Conservation (phyloP, 2,113 vertebrate species). For the Empidonax alnorum region DNA sequence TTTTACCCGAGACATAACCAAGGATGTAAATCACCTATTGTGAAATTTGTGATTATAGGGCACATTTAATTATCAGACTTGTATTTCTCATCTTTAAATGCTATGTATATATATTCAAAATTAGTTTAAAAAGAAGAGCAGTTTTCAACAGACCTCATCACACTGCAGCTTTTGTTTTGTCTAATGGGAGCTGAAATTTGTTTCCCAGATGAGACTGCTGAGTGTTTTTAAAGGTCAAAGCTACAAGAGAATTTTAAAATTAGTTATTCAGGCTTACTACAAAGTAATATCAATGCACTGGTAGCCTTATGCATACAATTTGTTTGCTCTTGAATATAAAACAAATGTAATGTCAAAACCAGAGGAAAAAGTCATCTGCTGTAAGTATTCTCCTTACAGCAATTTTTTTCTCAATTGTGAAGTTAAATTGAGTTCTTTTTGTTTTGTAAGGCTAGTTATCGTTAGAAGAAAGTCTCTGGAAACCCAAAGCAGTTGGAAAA, state of each 20-base stretch:
- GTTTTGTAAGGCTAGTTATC: neutral
- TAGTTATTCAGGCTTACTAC: neutral
- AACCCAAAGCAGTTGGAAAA: neutral
- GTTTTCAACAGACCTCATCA: neutral
- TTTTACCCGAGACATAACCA: neutral
- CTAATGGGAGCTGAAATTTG: neutral
- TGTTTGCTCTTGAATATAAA: neutral
- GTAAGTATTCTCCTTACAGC: neutral
- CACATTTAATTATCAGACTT: neutral
- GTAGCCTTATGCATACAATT: neutral
- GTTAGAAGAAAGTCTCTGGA: neutral
- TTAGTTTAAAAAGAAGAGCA: neutral
- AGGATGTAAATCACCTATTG: neutral
- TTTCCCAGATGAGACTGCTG: neutral
- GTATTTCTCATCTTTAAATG: neutral
- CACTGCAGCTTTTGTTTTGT: neutral
- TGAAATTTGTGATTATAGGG: neutral
- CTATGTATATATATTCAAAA: neutral
- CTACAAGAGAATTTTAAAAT: constrained; percentile 24
- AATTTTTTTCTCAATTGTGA: neutral
- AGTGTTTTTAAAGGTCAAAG: constrained; percentile 24
- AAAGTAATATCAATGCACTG: neutral
- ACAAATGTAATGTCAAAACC: neutral
- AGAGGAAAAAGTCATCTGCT: neutral
- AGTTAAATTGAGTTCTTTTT: constrained; percentile 10